A percentile compares a stretch with the other conserved stretches of the same genome.
Evolutionary conservation across 2,113 vertebrate genomes (phyloP).

Genomic region (cattle (Bos taurus)): ARS-UCD2.0 NC_037329.1:42789001-42789500

Average conservation of each 20-base stretch:
- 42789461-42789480: background rate
- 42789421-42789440: constrained; percentile 20
- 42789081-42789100: background rate
- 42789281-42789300: constrained; percentile 81
- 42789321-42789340: constrained; percentile 49
- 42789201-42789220: background rate
- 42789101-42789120: background rate
- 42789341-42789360: constrained; percentile 63
- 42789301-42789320: constrained; percentile 79
- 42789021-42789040: background rate
- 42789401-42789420: background rate
- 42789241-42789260: background rate
- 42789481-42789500: constrained; percentile 15
- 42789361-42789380: constrained; percentile 70
- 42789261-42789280: constrained; percentile 52
- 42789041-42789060: background rate
- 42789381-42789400: constrained; percentile 77
- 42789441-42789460: constrained; percentile 28
- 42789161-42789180: background rate
- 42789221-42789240: background rate
- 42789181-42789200: background rate
- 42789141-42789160: constrained; percentile 30
- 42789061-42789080: background rate
- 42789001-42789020: background rate
- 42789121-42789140: background rate